Evolutionary conservation across 2,797 vertebrate genomes (phyloP).

Genomic region (Tokudaia muenninki): DNA sequence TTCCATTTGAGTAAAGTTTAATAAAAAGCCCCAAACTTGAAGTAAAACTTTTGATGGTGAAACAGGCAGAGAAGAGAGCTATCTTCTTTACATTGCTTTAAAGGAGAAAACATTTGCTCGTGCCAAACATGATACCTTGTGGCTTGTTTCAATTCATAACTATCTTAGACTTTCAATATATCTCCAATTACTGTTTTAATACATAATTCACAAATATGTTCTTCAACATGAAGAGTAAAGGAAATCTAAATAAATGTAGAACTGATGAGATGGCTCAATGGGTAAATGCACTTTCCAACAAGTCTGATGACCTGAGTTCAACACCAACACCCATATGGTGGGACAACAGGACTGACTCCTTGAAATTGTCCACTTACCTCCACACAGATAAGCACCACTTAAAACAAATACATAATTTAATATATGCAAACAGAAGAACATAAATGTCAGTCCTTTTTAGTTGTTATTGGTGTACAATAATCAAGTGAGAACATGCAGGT

Average conservation of each 20-base stretch:
- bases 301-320: not conserved
- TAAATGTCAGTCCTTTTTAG: constrained; percentile 27
- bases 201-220: constrained; percentile 48
- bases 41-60: constrained; percentile 66
- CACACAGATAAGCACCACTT: not conserved
- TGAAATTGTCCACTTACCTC: not conserved
- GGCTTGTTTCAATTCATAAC: constrained; percentile 50
- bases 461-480: constrained; percentile 35
- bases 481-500: not conserved
- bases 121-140: constrained; percentile 48
- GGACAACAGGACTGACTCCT: not conserved
- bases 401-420: not conserved
- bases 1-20: constrained; percentile 76
- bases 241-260: constrained; percentile 44
- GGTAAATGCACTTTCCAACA: not conserved
- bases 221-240: constrained; percentile 49
- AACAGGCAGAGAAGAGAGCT: not conserved
- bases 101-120: constrained; percentile 55
- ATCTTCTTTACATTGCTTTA: constrained; percentile 34
- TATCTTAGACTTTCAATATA: constrained; percentile 50
- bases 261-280: not conserved
- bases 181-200: constrained; percentile 45
- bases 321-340: not conserved
- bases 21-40: constrained; percentile 70
- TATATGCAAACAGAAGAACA: not conserved